Percentiles rank a stretch among this genome's conserved stretches.
phyloP scores from a whole-genome alignment of 2,888 invertebrate species.

The Heliconius cydno region DNA sequence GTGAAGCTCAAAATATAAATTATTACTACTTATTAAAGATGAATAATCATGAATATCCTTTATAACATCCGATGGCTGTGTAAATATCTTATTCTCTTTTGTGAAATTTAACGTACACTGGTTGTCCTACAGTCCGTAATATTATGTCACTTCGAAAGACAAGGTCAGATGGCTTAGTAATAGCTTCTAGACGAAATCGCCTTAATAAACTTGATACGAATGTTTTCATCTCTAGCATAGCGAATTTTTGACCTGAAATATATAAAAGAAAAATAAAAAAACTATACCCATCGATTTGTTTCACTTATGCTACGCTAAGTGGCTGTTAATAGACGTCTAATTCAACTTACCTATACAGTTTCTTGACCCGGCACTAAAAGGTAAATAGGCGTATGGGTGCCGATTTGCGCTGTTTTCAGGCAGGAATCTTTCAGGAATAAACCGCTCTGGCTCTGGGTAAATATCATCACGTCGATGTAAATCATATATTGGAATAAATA shows the following conservation, averaged over 20 bases:
- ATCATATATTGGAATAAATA: slow-evolving; percentile 82
- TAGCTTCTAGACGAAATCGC: slow-evolving; percentile 69
- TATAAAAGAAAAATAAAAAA: neutral
- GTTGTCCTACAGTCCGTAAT: slow-evolving; percentile 56
- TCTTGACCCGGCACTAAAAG: slow-evolving; percentile 86
- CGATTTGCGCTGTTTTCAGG: slow-evolving; percentile 79
- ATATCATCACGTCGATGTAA: slow-evolving; percentile 84
- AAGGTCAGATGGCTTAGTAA: slow-evolving; percentile 68
- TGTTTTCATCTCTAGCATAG: slow-evolving; percentile 80
- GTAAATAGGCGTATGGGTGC: slow-evolving; percentile 85
- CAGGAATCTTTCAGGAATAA: slow-evolving; percentile 88
- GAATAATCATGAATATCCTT: no score
- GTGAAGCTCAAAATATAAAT: no score
- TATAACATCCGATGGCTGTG: no score
- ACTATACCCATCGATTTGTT: neutral
- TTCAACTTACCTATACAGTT: slow-evolving; percentile 61
- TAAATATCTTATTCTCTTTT: slow-evolving; percentile 15
- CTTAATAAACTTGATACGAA: slow-evolving; percentile 72
- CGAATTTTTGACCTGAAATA: slow-evolving; percentile 79
- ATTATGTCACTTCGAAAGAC: slow-evolving; percentile 59
- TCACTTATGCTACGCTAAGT: no score
- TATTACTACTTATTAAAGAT: no score
- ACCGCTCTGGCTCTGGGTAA: slow-evolving; percentile 86
- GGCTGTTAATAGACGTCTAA: neutral
- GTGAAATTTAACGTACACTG: slow-evolving; percentile 58